Base-by-base conservation (phyloP, 2,797 vertebrate genomes). In the Paedocypris micromegethes region DNA sequence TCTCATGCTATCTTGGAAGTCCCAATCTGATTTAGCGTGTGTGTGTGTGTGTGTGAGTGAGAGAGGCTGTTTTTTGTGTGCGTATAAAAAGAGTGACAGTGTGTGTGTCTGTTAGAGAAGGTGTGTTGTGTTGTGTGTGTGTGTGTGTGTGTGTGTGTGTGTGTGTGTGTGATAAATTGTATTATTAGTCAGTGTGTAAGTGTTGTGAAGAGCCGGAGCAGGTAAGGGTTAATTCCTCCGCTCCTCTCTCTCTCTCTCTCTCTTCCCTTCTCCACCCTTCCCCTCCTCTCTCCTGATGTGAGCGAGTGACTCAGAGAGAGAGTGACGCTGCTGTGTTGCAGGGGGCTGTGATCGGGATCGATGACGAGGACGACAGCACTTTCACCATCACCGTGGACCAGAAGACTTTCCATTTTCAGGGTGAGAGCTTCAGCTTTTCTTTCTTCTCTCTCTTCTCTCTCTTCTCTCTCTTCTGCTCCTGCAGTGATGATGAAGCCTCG, bases 351-450 rank as follows among this genome's bases (percentile, higher is more conserved):
- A 99, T 99, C 88, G 97, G 97, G 87, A 99, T 99, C 72, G 97
- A 99, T 90, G 97, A 99, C 86, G 97, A 99, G 88, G 97, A 99
- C 89, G 97, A 99, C 92, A 99, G 97, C 93, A 99, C 97, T 83
- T 99, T 99, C 89, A 99, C 97, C 87, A 98, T 99, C 88, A 99
- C 97, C 82, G 97, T 99, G 90, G 97, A 99, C 91, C 97, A 99
- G 90, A 99, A 99, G 94, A 99, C 97, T 89, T 99, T 99, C 88
- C 97, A 99, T 93, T 98, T 99, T 85, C 97, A 99, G 93, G 97
- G 97, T 99, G 91, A 95, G 93, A 80, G 79, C 79, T 86, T 37
- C 50, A 3, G 50, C 44, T n/a, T 46, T 6, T 57, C 4, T 5
- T 51, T 45, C 40, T 57, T n/a, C 46, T 9, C 53, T 51, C 9